Percentiles rank a stretch among this genome's conserved stretches.
These are phyloP conservation scores for Cassiopea xamachana DNA, from an alignment of 30 jellyfish, hydroid and myxozoan species.

Conservation along the genomic window DNA sequence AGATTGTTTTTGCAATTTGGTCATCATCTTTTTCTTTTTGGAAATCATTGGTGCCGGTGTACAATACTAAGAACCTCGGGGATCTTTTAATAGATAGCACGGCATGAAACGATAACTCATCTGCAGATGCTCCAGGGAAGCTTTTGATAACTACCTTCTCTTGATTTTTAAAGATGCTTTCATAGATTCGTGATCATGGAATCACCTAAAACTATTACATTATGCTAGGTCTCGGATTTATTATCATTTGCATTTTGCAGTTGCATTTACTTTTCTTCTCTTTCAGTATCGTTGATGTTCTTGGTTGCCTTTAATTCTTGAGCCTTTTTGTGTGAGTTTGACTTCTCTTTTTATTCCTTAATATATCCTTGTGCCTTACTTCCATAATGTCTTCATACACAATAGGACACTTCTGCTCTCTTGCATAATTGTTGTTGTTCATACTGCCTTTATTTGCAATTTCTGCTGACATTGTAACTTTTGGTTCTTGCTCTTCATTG, in stretches of 20 bases:
- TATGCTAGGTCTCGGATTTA: neutral
- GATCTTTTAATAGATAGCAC: neutral
- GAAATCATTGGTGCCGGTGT: conserved; percentile 18
- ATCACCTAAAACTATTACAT: neutral
- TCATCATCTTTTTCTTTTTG: neutral
- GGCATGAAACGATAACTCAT: conserved; percentile 4
- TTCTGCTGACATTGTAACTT: neutral
- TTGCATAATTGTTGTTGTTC: neutral
- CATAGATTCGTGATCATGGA: neutral
- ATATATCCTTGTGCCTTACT: neutral
- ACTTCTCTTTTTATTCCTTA: neutral
- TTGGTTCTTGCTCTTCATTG: neutral
- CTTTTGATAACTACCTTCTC: neutral
- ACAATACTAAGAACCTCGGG: conserved; percentile 5
- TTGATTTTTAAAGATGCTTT: conserved; percentile 1
- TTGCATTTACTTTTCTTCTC: neutral
- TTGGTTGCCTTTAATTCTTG: neutral
- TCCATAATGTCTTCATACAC: neutral
- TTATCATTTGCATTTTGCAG: neutral
- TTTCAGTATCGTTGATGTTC: neutral
- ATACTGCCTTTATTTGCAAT: neutral
- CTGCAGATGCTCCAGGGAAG: conserved; percentile 27
- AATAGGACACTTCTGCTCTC: neutral
- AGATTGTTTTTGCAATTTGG: neutral
- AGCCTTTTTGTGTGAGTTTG: neutral